Evolutionary conservation across 2,797 vertebrate genomes (phyloP).

Genomic region (Synaphobranchus kaupii): DNA sequence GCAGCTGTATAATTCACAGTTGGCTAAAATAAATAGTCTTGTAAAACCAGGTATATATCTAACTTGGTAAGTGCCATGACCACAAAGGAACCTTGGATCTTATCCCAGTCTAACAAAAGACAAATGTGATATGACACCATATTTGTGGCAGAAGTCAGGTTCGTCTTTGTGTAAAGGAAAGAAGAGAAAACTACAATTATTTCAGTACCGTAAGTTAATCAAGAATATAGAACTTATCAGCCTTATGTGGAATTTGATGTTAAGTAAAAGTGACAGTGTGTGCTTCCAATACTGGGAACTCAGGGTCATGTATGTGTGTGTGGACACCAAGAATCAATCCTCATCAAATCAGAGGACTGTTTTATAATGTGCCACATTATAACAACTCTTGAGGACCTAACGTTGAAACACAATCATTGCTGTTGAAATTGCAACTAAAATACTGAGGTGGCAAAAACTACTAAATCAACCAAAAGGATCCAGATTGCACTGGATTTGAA

Average conservation of each 20-base stretch:
- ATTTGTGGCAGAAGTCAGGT: neutral
- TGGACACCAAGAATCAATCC: too few relatives aligned
- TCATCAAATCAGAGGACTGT: too few relatives aligned
- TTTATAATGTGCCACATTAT: too few relatives aligned
- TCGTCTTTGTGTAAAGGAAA: neutral
- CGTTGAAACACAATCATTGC: neutral
- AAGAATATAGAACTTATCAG: too few relatives aligned
- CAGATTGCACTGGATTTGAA: neutral
- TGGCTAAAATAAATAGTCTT: neutral
- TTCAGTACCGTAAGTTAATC: too few relatives aligned
- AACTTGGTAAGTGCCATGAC: neutral
- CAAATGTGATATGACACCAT: neutral
- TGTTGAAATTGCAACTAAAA: neutral
- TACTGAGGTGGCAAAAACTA: neutral
- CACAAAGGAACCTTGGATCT: neutral
- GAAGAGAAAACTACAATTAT: too few relatives aligned
- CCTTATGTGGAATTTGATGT: too few relatives aligned
- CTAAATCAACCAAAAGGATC: neutral
- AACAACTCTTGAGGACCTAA: neutral
- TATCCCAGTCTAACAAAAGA: neutral
- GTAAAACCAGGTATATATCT: neutral
- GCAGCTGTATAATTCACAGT: slow-evolving; percentile 4
- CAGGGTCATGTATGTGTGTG: too few relatives aligned
- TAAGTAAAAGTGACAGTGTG: too few relatives aligned
- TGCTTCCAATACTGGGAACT: too few relatives aligned